A percentile compares a stretch with the other conserved stretches of the same genome.
Conservation (phyloP, 2,797 vertebrate genomes). For the Gastrophryne carolinensis region DNA sequence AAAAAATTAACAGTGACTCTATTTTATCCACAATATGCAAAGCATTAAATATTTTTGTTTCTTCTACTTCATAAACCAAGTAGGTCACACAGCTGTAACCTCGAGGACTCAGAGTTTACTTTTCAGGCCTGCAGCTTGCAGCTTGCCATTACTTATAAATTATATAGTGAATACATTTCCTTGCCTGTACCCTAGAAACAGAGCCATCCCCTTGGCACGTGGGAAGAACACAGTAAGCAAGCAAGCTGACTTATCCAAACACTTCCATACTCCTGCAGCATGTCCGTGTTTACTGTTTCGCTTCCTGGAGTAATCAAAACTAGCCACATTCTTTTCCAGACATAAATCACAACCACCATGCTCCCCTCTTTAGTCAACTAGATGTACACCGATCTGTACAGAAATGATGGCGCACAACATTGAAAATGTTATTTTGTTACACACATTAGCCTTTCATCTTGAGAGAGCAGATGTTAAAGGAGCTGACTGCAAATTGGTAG, state of each 20-base stretch:
- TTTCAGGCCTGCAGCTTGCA: no score
- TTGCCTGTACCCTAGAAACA: neutral
- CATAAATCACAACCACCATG: neutral
- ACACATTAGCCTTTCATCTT: neutral
- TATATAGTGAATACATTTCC: no score
- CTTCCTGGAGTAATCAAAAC: conserved; percentile 11
- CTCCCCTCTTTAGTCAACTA: neutral
- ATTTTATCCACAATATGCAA: no score
- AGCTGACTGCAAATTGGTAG: neutral
- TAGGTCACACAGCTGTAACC: no score
- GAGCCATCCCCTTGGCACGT: neutral
- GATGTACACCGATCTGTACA: neutral
- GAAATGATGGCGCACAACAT: neutral
- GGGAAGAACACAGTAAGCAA: neutral
- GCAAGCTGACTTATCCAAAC: neutral
- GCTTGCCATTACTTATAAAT: no score
- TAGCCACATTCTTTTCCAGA: neutral
- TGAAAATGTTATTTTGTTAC: neutral
- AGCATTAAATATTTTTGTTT: no score
- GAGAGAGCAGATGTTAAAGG: neutral
- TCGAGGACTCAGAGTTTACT: no score
- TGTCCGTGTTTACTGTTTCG: neutral
- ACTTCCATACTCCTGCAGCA: neutral
- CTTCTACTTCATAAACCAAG: no score
- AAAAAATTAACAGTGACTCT: no score